These are phyloP conservation scores for Eidolon dupreanum DNA, from an alignment of 2,797 vertebrate species.

Conservation along the genomic window DNA sequence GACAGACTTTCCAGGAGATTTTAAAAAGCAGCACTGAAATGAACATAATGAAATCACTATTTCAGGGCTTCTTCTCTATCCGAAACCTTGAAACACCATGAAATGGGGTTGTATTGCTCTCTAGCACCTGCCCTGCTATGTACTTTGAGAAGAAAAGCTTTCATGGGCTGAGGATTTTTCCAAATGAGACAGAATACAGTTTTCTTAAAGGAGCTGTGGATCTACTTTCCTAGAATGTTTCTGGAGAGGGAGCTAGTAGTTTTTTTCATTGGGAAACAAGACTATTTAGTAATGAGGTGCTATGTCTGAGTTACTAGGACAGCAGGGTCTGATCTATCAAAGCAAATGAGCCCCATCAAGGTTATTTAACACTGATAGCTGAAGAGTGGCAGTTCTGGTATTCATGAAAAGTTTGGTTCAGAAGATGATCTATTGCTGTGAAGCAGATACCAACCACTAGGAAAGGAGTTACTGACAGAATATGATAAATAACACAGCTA, in stretches of 20 bases:
- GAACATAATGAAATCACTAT: neutral
- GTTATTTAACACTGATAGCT: neutral
- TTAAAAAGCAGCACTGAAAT: neutral
- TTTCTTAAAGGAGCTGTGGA: neutral
- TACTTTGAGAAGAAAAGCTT: neutral
- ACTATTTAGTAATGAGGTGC: conserved; percentile 8
- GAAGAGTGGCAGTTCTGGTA: neutral
- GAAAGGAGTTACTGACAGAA: conserved; percentile 65
- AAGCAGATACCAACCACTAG: conserved; percentile 16
- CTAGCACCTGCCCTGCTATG: neutral
- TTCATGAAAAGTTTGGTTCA: conserved; percentile 30
- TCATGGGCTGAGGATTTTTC: neutral
- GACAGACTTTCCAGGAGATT: neutral
- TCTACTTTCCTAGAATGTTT: neutral
- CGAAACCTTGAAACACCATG: neutral
- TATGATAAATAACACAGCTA: conserved; percentile 47
- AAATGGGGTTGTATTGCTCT: neutral
- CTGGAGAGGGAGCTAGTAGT: neutral
- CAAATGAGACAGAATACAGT: neutral
- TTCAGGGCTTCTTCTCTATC: neutral
- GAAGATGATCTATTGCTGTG: conserved; percentile 54
- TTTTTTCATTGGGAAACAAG: neutral
- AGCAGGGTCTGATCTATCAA: neutral
- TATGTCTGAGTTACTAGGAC: neutral
- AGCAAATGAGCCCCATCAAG: neutral